Evolutionary conservation across 2,888 invertebrate species (phyloP).

Genomic region (Platycheirus rosarum): DNA sequence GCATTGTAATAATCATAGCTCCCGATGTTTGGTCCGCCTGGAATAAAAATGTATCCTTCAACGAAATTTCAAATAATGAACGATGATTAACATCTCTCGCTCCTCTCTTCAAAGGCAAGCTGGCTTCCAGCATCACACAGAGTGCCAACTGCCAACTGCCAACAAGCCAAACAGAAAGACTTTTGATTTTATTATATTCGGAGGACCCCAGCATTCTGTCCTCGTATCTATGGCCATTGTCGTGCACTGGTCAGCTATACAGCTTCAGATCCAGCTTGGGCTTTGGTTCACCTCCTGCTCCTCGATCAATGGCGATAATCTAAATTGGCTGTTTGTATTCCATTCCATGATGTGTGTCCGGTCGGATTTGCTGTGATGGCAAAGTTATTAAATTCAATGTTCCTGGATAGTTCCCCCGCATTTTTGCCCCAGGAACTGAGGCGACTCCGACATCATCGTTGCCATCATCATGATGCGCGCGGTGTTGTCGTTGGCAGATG

Average conservation of each 20-base stretch:
- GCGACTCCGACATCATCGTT: constrained; percentile 20
- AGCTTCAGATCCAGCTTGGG: constrained; percentile 2
- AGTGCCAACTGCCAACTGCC: constrained; percentile 3
- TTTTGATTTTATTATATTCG: constrained; percentile 51
- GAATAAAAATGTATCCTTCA: constrained; percentile 70
- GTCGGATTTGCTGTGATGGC: constrained; percentile 56
- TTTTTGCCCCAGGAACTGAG: neutral
- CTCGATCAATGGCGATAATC: constrained; percentile 71
- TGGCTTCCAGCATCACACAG: neutral
- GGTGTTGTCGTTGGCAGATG: constrained; percentile 66
- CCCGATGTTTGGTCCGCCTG: constrained; percentile 50
- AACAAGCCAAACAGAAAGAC: constrained; percentile 34
- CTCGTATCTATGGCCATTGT: neutral
- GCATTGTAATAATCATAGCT: constrained; percentile 60
- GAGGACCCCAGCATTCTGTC: constrained; percentile 30
- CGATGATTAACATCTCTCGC: constrained; percentile 70
- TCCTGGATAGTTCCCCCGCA: neutral
- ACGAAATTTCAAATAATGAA: constrained; percentile 70
- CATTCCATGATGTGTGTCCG: constrained; percentile 66
- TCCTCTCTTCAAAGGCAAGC: constrained; percentile 20
- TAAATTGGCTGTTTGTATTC: constrained; percentile 73
- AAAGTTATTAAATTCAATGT: constrained; percentile 66
- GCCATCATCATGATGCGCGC: constrained; percentile 46
- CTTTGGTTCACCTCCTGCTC: constrained; percentile 58
- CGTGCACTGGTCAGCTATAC: neutral